Conservation (phyloP, 2,888 invertebrate species). For the Mongoloraphidia duomilia region DNA sequence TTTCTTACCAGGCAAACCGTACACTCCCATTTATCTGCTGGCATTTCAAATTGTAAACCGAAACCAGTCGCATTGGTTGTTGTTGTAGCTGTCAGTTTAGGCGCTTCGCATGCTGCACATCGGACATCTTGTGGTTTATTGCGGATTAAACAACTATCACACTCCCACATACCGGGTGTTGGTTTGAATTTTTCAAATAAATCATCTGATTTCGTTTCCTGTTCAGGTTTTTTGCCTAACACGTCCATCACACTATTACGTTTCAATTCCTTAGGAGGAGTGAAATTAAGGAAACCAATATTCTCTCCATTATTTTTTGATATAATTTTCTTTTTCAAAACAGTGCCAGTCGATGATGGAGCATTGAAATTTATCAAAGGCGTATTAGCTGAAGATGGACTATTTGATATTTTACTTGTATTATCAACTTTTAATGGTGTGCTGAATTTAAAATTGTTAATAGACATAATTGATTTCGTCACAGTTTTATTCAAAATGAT, state of each 20-base stretch:
- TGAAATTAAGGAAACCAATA: constrained; percentile 8
- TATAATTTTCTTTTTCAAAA: constrained; percentile 22
- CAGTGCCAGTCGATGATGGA: constrained; percentile 19
- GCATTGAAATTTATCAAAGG: constrained; percentile 23
- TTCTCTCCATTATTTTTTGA: constrained; percentile 16
- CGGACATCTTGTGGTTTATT: constrained; percentile 33
- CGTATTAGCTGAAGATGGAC: constrained; percentile 6
- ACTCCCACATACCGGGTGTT: constrained; percentile 46
- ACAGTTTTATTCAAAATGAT: constrained; percentile 28
- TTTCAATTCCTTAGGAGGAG: constrained; percentile 23
- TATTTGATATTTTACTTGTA: constrained; percentile 10
- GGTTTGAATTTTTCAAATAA: constrained; percentile 34
- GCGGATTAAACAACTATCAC: constrained; percentile 43
- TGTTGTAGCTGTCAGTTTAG: constrained; percentile 19
- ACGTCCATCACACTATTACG: constrained; percentile 32
- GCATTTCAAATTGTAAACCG: constrained; percentile 27
- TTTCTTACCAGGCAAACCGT: constrained; percentile 42
- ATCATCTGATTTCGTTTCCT: constrained; percentile 1
- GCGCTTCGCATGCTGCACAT: constrained; percentile 40
- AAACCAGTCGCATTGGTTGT: constrained; percentile 16
- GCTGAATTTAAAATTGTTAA: constrained; percentile 42
- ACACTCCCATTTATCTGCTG: constrained; percentile 40
- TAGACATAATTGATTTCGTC: constrained; percentile 29
- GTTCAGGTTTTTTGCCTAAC: constrained; percentile 18
- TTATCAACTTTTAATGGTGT: constrained; percentile 31